Evolutionary conservation across 2,888 invertebrate species (phyloP), one percentile per base, ranked within the genome.

Genomic region (Eupithecia insigniata): DNA sequence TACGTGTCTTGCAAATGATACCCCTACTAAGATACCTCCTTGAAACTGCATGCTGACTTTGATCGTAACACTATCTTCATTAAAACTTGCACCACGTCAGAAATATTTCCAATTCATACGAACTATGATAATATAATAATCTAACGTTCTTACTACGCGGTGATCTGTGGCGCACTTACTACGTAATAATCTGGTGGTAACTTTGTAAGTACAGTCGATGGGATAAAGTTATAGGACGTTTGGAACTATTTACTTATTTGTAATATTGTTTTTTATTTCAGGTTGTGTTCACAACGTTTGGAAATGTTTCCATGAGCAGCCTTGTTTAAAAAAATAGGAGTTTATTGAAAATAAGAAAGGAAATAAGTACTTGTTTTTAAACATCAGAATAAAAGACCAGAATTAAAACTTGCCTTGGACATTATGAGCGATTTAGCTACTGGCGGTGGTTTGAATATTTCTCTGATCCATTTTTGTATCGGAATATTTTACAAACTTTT

Each of bases 61-160:
- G 22, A 55, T 65, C 70, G 60, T 26, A 60, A 66, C 66, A 18
- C 46, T 51, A 61, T 46, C 60, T 61, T 72, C 72, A 60, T 72
- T 72, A 69, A 69, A 72, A 72, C 72, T 72, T 72, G 65, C 65
- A 14, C 65, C 39, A 30, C 65, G 39, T 67, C 55, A 71, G 58
- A 71, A 55, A 22, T 28, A 14, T 32, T 14, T n/a, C 64, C n/a
- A 8, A 46, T 8, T 46, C 7, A 26, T 26, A 69, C n/a, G 10
- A 68, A 51, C 68, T 68, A 61, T 36, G 58, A 26, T 22, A 65
- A n/a, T 67, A 26, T 22, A 65, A n/a, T 67, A 55, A 68, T 64
- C 58, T 67, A 26, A 43, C 51, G 51, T 43, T 60, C 28, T 71
- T 43, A 62, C 71, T 64, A 22, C 39, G 22, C 1, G n/a, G 5